A percentile compares a stretch with the other conserved stretches of the same genome.
Conservation (phyloP, 2,888 invertebrate genomes). For the Oscheius sp. region DNA sequence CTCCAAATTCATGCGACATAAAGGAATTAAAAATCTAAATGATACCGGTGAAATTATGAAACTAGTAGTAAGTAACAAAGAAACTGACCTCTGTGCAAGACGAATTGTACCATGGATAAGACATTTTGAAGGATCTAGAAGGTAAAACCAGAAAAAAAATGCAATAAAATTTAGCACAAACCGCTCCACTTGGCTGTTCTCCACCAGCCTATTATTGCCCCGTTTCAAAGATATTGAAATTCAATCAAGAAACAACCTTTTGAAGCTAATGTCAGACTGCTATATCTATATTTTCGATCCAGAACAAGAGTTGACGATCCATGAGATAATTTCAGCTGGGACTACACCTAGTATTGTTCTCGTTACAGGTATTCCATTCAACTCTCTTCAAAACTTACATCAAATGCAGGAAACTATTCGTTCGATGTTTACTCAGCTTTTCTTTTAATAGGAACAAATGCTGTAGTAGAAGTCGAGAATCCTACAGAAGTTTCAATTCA, state of each 20-base stretch:
- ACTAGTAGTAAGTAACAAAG: neutral
- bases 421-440: constrained; percentile 2
- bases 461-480: neutral
- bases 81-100: neutral
- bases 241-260: neutral
- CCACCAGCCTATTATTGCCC: too few relatives aligned
- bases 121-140: neutral
- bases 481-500: constrained; percentile 8
- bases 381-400: neutral
- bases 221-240: too few relatives aligned
- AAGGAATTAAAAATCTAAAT: constrained; percentile 4
- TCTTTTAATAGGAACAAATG: neutral
- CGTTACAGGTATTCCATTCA: constrained; percentile 4
- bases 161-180: too few relatives aligned
- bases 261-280: neutral
- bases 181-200: too few relatives aligned
- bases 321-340: neutral
- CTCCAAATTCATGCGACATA: neutral
- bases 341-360: constrained; percentile 3
- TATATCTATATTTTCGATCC: neutral
- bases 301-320: neutral
- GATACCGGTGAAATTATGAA: neutral
- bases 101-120: constrained; percentile 14
- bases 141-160: too few relatives aligned
- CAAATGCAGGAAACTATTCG: neutral